These are phyloP conservation scores for Colistium nudipinnis DNA, from an alignment of 2,113 vertebrate genomes.

Conservation along the genomic window DNA sequence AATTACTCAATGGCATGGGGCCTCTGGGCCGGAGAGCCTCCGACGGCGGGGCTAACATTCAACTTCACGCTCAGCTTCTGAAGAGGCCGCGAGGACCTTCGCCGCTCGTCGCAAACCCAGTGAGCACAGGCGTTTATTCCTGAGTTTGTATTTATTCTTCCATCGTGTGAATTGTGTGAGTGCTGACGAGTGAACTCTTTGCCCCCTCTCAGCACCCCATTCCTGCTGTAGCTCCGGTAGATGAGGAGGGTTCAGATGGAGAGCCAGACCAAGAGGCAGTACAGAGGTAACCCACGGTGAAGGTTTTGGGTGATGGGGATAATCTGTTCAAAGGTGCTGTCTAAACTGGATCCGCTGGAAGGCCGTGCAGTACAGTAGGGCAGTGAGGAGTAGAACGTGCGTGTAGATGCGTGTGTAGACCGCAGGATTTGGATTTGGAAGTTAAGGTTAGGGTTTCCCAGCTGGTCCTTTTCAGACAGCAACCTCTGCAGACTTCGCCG, in stretches of 20 bases:
- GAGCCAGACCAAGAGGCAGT: conserved; percentile 98
- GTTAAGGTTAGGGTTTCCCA: conserved; percentile 45
- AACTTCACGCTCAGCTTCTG: conserved; percentile 94
- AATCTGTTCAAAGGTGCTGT: conserved; percentile 56
- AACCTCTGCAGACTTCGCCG: conserved; percentile 59
- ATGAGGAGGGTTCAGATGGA: conserved; percentile 96
- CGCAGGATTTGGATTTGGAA: neutral
- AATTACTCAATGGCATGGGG: conserved; percentile 97
- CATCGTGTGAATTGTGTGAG: neutral
- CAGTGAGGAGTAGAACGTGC: neutral
- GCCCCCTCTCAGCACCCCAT: conserved; percentile 86
- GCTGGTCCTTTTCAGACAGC: conserved; percentile 58
- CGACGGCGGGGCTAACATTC: conserved; percentile 97
- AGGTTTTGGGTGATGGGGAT: conserved; percentile 39
- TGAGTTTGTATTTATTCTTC: neutral
- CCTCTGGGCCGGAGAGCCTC: conserved; percentile 96
- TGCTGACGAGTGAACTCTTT: conserved; percentile 23
- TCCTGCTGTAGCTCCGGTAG: conserved; percentile 94
- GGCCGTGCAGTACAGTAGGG: neutral
- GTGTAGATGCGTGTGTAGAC: neutral
- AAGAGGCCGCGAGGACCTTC: conserved; percentile 96
- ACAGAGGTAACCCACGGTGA: conserved; percentile 89
- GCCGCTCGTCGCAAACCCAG: conserved; percentile 92
- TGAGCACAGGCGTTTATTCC: conserved; percentile 68
- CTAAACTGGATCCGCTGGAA: conserved; percentile 55